Conservation (phyloP, 2,113 vertebrate species). For the Melanerpes aurifrons region DNA sequence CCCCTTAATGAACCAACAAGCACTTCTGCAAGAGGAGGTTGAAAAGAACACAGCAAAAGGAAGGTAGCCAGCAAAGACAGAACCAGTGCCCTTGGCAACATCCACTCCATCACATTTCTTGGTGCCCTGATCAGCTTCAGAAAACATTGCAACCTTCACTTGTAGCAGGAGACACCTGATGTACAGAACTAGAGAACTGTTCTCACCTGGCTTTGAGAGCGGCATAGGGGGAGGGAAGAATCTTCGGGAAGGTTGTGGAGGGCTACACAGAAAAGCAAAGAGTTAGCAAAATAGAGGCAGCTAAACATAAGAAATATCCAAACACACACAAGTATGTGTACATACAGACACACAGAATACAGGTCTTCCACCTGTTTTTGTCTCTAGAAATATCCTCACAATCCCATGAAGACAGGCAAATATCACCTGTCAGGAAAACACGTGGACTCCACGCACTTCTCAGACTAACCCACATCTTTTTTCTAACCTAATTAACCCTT, state of each 20-base stretch:
- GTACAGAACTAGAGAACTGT: background rate
- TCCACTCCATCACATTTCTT: background rate
- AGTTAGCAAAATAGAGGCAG: background rate
- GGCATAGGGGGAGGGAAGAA: constrained; percentile 98
- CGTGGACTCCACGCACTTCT: background rate
- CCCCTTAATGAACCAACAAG: background rate
- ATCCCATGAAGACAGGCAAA: background rate
- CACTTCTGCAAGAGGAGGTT: background rate
- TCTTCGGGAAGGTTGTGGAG: constrained; percentile 87
- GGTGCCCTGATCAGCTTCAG: background rate
- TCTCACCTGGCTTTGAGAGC: constrained; percentile 94
- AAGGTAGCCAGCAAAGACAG: background rate
- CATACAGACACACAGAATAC: background rate
- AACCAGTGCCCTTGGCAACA: background rate
- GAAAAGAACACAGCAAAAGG: background rate
- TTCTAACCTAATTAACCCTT: background rate
- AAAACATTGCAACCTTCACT: background rate
- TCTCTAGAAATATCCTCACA: background rate
- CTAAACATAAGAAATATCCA: background rate
- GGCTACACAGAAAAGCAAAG: constrained; percentile 75
- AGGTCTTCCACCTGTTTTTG: background rate
- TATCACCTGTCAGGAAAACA: background rate
- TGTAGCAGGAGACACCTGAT: background rate
- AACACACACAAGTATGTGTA: background rate
- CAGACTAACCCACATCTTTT: background rate